A percentile compares a stretch with the other conserved stretches of the same genome.
phyloP scores from a whole-genome alignment of 2,888 invertebrate genomes.

The Spatulosminthurus flaviceps region DNA sequence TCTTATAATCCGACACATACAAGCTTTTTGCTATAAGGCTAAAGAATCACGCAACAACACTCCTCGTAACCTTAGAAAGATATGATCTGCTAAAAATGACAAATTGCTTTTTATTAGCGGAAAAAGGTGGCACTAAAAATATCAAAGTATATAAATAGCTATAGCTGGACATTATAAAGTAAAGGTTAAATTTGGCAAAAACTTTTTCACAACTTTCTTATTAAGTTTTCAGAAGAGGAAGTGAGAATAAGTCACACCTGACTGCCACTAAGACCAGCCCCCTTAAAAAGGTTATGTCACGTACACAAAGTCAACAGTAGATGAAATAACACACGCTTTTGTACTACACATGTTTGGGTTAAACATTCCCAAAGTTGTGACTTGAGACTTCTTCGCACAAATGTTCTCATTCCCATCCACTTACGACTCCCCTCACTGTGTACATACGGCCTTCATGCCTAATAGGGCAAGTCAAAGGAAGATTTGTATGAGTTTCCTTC shows the following conservation, averaged over 20 bases:
- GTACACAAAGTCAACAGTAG: neutral
- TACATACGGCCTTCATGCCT: too few species aligned
- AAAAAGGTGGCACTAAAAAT: too few species aligned
- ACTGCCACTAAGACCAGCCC: neutral
- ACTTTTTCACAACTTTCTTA: neutral
- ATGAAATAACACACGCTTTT: neutral
- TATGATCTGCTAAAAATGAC: too few species aligned
- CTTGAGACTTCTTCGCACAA: neutral
- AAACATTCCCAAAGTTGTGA: neutral
- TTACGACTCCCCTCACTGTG: too few species aligned
- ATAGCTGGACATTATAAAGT: neutral
- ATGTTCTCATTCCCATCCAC: too few species aligned
- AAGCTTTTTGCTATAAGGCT: too few species aligned
- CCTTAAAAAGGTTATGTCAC: constrained; percentile 18
- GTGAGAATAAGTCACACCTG: neutral
- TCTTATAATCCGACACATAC: too few species aligned
- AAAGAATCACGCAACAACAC: too few species aligned
- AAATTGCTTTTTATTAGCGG: too few species aligned
- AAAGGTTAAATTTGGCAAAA: neutral
- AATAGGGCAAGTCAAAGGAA: neutral
- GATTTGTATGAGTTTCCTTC: neutral
- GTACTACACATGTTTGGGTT: neutral
- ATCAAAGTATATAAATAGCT: too few species aligned
- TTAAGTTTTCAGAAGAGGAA: neutral
- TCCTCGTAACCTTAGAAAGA: too few species aligned